A percentile compares a stretch with the other conserved stretches of the same genome.
These are phyloP conservation scores for Esox masquinongy DNA, from an alignment of 2,797 vertebrate genomes.

Conservation along the genomic window DNA sequence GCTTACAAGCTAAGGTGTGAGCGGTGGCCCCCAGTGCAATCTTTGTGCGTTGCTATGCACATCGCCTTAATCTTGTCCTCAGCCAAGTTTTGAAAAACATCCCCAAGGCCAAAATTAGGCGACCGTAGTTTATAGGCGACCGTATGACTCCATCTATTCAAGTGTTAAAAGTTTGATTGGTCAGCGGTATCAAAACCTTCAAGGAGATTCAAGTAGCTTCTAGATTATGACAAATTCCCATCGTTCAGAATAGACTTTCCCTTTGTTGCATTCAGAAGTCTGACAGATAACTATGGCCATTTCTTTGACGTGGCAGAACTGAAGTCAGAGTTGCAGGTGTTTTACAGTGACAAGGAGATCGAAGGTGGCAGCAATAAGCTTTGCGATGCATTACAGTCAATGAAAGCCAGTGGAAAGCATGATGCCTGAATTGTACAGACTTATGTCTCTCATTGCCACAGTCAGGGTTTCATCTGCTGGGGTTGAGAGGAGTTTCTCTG, in stretches of 20 bases:
- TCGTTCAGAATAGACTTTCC: background rate
- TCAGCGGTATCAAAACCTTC: slow-evolving; percentile 1
- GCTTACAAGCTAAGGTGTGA: background rate
- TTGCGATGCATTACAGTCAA: background rate
- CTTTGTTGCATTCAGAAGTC: slow-evolving; percentile 7
- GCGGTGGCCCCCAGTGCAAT: slow-evolving; percentile 11
- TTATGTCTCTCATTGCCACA: background rate
- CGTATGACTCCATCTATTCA: slow-evolving; percentile 4
- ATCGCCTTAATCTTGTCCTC: too few species aligned
- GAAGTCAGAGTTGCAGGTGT: slow-evolving; percentile 15
- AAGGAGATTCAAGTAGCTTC: slow-evolving; percentile 11
- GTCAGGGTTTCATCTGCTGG: background rate
- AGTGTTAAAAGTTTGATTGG: slow-evolving; percentile 7
- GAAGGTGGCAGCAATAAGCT: slow-evolving; percentile 2
- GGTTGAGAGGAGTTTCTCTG: background rate
- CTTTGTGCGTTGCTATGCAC: too few species aligned
- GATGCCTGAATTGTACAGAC: background rate
- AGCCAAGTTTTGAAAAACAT: too few species aligned
- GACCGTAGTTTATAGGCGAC: too few species aligned
- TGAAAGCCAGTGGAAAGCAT: background rate
- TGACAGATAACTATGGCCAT: slow-evolving; percentile 13
- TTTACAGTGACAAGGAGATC: slow-evolving; percentile 12
- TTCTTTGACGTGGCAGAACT: slow-evolving; percentile 23
- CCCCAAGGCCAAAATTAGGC: background rate
- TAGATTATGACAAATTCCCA: slow-evolving; percentile 1